These are phyloP conservation scores for Eospalax fontanierii DNA, from an alignment of 2,797 vertebrate genomes.

Conservation along the genomic window DNA sequence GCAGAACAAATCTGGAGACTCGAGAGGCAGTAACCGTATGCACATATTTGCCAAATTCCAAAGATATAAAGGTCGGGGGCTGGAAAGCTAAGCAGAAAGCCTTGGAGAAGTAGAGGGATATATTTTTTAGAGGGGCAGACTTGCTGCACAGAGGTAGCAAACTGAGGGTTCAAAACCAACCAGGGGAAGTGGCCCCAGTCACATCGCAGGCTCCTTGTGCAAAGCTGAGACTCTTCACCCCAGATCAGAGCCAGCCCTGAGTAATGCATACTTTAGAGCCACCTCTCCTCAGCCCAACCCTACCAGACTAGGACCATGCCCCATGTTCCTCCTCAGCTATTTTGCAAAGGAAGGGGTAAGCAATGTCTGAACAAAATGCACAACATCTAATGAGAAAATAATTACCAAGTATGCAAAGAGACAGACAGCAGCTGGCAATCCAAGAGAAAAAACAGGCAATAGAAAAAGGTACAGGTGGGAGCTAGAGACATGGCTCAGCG, in stretches of 20 bases:
- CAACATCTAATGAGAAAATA: no score
- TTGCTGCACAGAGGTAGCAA: neutral
- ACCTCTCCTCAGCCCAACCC: neutral
- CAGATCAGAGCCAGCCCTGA: neutral
- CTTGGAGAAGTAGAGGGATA: neutral
- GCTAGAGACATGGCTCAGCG: neutral
- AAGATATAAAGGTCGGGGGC: neutral
- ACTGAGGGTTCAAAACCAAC: slow-evolving; percentile 1
- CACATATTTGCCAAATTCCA: neutral
- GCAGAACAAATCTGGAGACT: neutral
- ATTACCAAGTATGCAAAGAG: neutral
- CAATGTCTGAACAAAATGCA: no score
- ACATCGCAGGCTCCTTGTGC: neutral
- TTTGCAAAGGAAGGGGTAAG: neutral
- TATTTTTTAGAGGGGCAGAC: neutral
- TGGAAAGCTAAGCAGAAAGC: slow-evolving; percentile 1
- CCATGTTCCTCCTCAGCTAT: neutral
- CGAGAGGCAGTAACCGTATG: neutral
- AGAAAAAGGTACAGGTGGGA: neutral
- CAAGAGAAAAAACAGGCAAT: neutral
- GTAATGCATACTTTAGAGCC: neutral
- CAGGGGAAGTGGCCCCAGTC: neutral
- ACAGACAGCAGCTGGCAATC: neutral
- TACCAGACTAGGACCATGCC: neutral
- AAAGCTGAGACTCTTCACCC: neutral